Evolutionary conservation across 2,888 invertebrate genomes (phyloP).

Genomic region (Drosophila prostipennis): DNA sequence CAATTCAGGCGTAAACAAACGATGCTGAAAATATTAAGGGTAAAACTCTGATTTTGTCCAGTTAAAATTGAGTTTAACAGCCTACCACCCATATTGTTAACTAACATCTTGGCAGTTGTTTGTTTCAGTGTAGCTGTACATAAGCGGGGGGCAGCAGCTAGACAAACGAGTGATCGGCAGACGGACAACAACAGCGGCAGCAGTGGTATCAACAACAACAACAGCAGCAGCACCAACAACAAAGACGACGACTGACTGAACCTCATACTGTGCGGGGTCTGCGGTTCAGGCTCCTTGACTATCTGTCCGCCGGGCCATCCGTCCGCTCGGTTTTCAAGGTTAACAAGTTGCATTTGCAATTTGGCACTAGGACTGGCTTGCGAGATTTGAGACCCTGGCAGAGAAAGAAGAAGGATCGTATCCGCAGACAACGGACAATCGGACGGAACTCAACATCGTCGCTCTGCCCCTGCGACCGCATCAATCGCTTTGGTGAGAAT

Average conservation of each 20-base stretch:
- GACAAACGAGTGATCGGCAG: constrained; percentile 79
- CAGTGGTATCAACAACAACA: constrained; percentile 28
- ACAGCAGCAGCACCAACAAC: constrained; percentile 32
- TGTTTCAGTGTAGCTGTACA: constrained; percentile 12
- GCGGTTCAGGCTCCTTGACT: constrained; percentile 58
- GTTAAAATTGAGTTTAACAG: too few species aligned
- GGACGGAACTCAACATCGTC: constrained; percentile 35
- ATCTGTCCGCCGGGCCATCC: constrained; percentile 48
- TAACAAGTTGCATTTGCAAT: constrained; percentile 83
- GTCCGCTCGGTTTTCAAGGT: constrained; percentile 77
- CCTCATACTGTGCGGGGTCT: constrained; percentile 75
- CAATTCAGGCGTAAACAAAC: too few species aligned
- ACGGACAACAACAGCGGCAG: constrained; percentile 61
- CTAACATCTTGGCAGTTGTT: not conserved
- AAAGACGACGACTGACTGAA: constrained; percentile 74
- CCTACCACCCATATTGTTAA: too few species aligned
- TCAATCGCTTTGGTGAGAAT: constrained; percentile 78
- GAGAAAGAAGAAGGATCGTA: constrained; percentile 36
- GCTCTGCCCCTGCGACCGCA: constrained; percentile 49
- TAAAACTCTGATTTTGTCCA: too few species aligned
- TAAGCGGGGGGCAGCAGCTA: constrained; percentile 60
- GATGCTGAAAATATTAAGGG: too few species aligned
- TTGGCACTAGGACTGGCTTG: constrained; percentile 67
- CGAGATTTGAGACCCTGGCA: constrained; percentile 33
- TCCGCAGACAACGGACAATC: constrained; percentile 37